Conservation (phyloP, 92 coral and sea anemone species). For the Metridium senile region DNA sequence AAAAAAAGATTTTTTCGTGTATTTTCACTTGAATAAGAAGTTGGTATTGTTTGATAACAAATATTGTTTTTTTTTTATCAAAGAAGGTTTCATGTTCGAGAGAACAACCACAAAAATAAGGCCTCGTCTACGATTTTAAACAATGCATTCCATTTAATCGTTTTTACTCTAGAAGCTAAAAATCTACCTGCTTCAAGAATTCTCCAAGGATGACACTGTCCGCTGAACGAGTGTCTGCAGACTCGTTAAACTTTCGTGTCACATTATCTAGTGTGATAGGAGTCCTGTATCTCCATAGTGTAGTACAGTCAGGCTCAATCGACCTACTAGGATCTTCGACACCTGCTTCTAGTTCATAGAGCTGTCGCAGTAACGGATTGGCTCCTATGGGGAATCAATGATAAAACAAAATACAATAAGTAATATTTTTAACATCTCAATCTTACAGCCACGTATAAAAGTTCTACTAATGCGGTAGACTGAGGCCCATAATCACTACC, state of each 20-base stretch:
- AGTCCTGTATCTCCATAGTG: constrained; percentile 70
- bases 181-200: constrained; percentile 62
- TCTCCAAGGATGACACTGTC: constrained; percentile 38
- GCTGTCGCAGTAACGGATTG: constrained; percentile 63
- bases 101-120: no score
- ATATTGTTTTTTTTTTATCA: no score
- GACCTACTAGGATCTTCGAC: constrained; percentile 36
- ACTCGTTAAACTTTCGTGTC: constrained; percentile 51
- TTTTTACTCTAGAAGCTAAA: not conserved
- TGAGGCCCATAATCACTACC: no score
- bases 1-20: no score
- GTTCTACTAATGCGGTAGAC: no score
- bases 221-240: constrained; percentile 31
- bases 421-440: no score
- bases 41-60: no score
- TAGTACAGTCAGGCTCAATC: constrained; percentile 31
- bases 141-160: no score
- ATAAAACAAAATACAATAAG: not conserved
- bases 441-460: no score
- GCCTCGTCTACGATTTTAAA: no score
- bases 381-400: constrained; percentile 34
- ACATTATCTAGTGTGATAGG: constrained; percentile 65
- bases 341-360: constrained; percentile 61
- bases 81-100: no score
- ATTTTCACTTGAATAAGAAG: no score